These are phyloP conservation scores for Trichacis sp. DNA, from an alignment of 2,888 invertebrate genomes.

Conservation along the genomic window DNA sequence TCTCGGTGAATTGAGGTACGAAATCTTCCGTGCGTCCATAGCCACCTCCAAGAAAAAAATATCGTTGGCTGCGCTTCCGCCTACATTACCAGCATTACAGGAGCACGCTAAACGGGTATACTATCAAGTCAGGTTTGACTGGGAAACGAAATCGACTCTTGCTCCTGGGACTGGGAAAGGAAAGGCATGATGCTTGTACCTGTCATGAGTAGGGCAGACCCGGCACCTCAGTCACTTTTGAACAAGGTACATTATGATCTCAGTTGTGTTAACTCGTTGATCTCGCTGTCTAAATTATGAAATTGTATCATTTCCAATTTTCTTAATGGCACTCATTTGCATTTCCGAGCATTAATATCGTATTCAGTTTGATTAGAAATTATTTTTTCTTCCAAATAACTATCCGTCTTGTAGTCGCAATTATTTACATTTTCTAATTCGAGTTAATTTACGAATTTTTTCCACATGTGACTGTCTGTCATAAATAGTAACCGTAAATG, in stretches of 20 bases:
- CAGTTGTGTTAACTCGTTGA: too few relatives aligned
- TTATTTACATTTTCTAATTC: too few relatives aligned
- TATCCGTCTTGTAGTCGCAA: too few relatives aligned
- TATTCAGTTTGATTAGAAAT: too few relatives aligned
- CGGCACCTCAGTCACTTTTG: background rate
- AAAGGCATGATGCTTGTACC: background rate
- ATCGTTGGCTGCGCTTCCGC: background rate
- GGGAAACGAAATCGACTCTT: background rate
- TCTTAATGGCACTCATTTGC: background rate
- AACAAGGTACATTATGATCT: background rate
- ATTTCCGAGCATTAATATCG: background rate
- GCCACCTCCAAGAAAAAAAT: background rate
- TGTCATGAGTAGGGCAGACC: background rate
- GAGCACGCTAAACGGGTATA: slow-evolving; percentile 3
- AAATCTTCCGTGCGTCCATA: background rate
- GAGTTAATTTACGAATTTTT: too few relatives aligned
- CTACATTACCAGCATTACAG: background rate
- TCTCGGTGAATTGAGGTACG: background rate
- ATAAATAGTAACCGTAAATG: background rate
- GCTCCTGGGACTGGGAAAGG: background rate
- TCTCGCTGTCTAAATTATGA: too few relatives aligned
- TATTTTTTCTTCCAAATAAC: too few relatives aligned
- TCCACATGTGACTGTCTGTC: too few relatives aligned
- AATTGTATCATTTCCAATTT: too few relatives aligned
- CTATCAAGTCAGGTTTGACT: too few relatives aligned